phyloP scores from a whole-genome alignment of 1,140 invertebrate species.

The Dermatophagoides farinae region DNA sequence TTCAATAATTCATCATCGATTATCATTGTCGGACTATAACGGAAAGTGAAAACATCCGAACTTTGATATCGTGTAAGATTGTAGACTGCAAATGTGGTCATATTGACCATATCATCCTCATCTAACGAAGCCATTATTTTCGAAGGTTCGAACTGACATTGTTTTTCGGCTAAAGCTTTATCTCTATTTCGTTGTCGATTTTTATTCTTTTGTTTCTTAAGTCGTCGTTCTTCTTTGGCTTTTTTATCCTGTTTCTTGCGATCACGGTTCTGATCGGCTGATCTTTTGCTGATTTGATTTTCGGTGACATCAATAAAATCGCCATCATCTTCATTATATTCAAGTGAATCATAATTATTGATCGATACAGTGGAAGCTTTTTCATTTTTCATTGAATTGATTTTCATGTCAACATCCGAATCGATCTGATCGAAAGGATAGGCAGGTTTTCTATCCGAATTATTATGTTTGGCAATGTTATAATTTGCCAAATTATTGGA shows the following conservation, averaged over 20 bases:
- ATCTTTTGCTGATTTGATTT: neutral
- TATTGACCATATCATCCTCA: neutral
- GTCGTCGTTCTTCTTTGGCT: neutral
- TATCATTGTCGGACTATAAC: conserved; percentile 4
- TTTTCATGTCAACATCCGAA: neutral
- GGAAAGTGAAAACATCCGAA: neutral
- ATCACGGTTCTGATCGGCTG: neutral
- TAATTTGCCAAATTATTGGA: too few species aligned
- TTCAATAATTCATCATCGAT: neutral
- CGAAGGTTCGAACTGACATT: neutral
- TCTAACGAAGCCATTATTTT: neutral
- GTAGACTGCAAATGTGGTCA: neutral
- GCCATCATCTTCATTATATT: neutral
- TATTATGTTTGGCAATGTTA: too few species aligned
- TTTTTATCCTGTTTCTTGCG: neutral
- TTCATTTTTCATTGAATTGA: neutral
- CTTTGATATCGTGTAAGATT: conserved; percentile 6
- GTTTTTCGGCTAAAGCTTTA: neutral
- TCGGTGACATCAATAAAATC: neutral
- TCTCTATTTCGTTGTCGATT: neutral
- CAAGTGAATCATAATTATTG: neutral
- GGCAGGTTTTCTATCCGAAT: too few species aligned
- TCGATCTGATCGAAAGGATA: too few species aligned
- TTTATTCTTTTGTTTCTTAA: neutral
- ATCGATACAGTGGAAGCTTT: neutral